Evolutionary conservation across 2,113 vertebrate genomes (phyloP).

Genomic region (Octodon degus): DNA sequence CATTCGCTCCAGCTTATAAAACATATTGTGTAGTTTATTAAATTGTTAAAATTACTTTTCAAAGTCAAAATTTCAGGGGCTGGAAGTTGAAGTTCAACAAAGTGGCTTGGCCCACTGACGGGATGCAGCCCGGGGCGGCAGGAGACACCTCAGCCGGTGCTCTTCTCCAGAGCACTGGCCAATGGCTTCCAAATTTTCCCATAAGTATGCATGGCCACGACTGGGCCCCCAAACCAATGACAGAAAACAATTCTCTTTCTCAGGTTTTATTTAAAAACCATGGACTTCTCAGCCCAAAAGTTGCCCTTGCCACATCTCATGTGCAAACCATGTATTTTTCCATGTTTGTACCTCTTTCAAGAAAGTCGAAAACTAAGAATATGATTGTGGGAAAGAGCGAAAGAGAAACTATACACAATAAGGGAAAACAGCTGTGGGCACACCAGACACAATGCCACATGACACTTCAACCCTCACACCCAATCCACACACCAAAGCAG

Average conservation of each 20-base stretch:
- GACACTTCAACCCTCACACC: background rate
- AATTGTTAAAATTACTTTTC: conserved; percentile 91
- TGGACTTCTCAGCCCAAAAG: background rate
- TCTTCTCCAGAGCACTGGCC: background rate
- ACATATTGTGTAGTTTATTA: conserved; percentile 89
- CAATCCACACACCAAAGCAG: background rate
- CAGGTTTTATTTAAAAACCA: background rate
- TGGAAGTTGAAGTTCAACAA: conserved; percentile 77
- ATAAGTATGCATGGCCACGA: background rate
- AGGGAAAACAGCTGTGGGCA: background rate
- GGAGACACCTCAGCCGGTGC: background rate
- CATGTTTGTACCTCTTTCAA: background rate
- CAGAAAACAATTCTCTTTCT: background rate
- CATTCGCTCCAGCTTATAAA: conserved; percentile 88
- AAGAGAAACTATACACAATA: background rate
- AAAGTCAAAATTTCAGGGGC: conserved; percentile 82
- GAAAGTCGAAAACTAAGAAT: background rate
- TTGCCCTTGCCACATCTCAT: background rate
- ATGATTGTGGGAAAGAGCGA: background rate
- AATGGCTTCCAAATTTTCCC: background rate
- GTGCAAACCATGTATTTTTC: background rate
- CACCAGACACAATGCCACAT: background rate
- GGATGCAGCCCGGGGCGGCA: background rate
- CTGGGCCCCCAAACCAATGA: background rate
- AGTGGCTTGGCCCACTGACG: conserved; percentile 45